Base-by-base conservation (phyloP, 2,888 invertebrate genomes). In the Stictocephala bisonia region DNA sequence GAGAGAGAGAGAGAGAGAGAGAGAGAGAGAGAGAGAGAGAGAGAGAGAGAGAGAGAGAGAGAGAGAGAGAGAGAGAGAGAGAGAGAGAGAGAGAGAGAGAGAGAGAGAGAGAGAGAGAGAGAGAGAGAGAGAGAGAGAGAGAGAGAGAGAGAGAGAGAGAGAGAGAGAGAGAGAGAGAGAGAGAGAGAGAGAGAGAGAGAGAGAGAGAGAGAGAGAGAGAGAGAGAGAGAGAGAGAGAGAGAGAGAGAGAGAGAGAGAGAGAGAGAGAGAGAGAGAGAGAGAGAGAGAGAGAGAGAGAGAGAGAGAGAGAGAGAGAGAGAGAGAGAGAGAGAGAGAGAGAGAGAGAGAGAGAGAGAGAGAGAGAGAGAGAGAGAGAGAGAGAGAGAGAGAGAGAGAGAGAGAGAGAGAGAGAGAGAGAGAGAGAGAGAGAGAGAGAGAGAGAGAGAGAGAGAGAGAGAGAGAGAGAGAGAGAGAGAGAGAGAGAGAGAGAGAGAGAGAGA, bases 211-310 rank as follows among this genome's bases (percentile, higher is more conserved):
- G 44, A 44, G 44, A 44, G 11, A 44, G 4, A 44, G 44, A 44
- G 44, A 44, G 11, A 44, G 44, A 44, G 3, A 6, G 44, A 44
- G 44, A 11, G 44, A 44, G 11, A 6, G 3, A 44, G 44, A 6
- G 44, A 6, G 44, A 6, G 44, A 6, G 44, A 6, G 44, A 6
- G 3, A 3, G 44, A 3, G 44, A 3, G 44, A 3, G 44, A 6
- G 44, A 6, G 11, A 6, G 44, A 6, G 44, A 6, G 44, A 6
- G 4, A 44, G 44, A 44, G 44, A 44, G 44, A 44, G 44, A 44
- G 44, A 44, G 44, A 44, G 44, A 44, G 44, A 44, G 44, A 44
- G 44, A 44, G 44, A 44, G 44, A 44, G 44, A 44, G 44, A 44
- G 44, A 44, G 44, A 44, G 44, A 44, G 44, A 44, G 44, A 44